Base-by-base conservation (phyloP, 35 echinoderm and acorn worm genomes). In the Hemicentrotus pulcherrimus region DNA sequence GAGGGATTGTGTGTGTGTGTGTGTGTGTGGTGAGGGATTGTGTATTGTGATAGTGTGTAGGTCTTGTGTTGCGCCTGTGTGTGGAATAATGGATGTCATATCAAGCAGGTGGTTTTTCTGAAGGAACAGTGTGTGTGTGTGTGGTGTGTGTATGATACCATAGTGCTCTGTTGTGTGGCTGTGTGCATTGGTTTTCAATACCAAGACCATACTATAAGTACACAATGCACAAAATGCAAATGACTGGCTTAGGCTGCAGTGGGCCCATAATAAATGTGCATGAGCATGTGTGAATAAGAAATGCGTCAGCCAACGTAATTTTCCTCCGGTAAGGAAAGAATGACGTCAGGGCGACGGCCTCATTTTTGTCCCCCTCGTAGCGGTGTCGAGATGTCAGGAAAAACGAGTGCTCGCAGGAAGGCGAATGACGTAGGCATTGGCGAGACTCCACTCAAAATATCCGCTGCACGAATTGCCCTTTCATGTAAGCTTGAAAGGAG, bases 291-390 rank as follows among this genome's bases (percentile, higher is more conserved):
- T 47, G 88, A 90, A 90, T 90, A 90, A 33, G 88, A 46, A 90
- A 90, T 90, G 46, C 88, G 88, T 90, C 88, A 90, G 24, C 30
- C 46, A 28, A 90, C 88, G 88, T 90, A 90, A 90, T 90, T 90
- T 90, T 59, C 11, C 88, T 30, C 46, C 46, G 7, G 14, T 90
- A 33, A 24, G 18, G 32, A 16, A 9, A 33, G 32, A 15, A 46
- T 90, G 88, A 90, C 88, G 88, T 90, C 88, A 90, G 88, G 32
- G 19, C 31, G 46, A 47, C 10, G 46, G 88, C 65, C 65, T 78
- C 65, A n/a, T 78, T 78, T 78, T n/a, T 78, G 65, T n/a, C 22
- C 61, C 65, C 19, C 65, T 78, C 65, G 6, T 22, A 78, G 16
- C 65, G 5, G 6, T 78, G 65, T 28, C 6, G 65, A 78, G 65